Conservation (phyloP, 2,797 vertebrate species). For the Pseudochirops corinnae region DNA sequence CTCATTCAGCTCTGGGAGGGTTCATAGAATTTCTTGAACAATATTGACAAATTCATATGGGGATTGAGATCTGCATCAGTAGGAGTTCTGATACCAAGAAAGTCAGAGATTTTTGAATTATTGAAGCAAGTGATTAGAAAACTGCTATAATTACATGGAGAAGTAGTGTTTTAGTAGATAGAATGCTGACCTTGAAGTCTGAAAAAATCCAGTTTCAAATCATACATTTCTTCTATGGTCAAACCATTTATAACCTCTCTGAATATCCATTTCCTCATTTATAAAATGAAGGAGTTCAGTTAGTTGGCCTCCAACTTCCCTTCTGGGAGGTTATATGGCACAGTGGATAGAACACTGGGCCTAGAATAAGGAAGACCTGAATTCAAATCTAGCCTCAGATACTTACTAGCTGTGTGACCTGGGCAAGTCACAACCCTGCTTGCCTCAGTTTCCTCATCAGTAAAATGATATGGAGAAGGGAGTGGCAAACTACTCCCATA, state of each 20-base stretch:
- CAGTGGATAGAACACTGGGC: not conserved
- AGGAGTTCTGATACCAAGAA: not conserved
- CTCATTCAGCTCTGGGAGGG: not conserved
- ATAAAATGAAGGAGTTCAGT: not conserved
- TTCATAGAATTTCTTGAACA: not conserved
- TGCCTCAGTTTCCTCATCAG: not conserved
- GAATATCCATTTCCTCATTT: not conserved
- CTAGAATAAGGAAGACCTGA: not conserved
- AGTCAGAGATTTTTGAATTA: not conserved
- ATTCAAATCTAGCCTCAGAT: not conserved
- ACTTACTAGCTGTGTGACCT: not conserved
- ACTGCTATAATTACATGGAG: not conserved
- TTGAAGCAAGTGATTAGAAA: not conserved
- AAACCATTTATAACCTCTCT: not conserved
- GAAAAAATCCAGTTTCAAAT: not conserved
- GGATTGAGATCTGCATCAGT: not conserved
- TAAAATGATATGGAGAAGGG: not conserved
- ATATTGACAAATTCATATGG: not conserved
- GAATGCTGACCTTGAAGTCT: not conserved
- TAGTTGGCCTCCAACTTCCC: not conserved
- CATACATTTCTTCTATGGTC: not conserved
- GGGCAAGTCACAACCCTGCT: not conserved
- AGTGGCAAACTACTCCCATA: not conserved
- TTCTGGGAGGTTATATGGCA: not conserved
- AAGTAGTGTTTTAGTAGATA: not conserved